Conservation (phyloP, 2,113 vertebrate species). For the Etia nguti region DNA sequence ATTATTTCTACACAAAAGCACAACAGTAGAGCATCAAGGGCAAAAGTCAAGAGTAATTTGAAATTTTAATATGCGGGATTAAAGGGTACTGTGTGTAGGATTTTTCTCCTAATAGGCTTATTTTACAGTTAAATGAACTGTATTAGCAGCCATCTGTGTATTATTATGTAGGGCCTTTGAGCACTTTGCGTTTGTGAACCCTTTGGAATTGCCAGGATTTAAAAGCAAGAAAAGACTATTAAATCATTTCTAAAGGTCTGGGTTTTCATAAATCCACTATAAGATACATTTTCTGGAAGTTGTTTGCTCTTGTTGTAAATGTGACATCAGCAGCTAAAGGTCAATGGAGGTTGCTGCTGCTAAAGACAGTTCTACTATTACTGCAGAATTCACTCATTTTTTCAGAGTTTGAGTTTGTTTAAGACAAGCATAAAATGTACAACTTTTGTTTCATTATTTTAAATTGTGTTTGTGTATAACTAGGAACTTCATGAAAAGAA, state of each 20-base stretch:
- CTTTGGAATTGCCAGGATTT: background rate
- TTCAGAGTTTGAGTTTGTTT: background rate
- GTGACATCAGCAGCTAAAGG: background rate
- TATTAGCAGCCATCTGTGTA: constrained; percentile 4
- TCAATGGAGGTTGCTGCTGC: background rate
- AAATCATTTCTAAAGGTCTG: background rate
- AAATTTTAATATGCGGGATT: background rate
- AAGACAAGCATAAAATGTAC: too few species aligned
- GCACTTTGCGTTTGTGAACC: background rate
- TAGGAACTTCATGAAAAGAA: too few species aligned
- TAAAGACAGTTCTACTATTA: background rate
- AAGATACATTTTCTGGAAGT: background rate
- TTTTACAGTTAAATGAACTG: constrained; percentile 23
- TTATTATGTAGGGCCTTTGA: background rate
- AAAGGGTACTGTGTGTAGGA: background rate
- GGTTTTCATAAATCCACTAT: background rate
- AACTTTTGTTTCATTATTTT: too few species aligned
- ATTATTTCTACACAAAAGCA: background rate
- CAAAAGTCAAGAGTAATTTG: background rate
- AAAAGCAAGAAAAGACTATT: background rate
- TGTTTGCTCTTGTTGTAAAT: background rate
- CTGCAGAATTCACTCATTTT: background rate
- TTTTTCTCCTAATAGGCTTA: background rate
- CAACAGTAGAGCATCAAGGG: background rate
- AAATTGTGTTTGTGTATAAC: too few species aligned